Evolutionary conservation across 1,140 invertebrate species (phyloP).

Genomic region (Drosophila triauraria): DNA sequence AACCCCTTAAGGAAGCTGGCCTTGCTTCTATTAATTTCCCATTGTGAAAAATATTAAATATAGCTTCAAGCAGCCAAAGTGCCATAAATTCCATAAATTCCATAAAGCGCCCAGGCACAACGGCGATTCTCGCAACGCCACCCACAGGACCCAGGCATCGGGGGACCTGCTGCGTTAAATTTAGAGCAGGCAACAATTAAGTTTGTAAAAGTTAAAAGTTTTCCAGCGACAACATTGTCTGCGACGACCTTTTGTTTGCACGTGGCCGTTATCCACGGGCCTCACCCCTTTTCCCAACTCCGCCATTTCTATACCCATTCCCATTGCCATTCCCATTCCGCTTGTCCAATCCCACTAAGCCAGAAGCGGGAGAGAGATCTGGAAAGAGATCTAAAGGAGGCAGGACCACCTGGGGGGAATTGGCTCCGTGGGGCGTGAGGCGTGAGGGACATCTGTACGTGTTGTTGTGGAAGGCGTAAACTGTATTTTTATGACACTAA

Average conservation of each 20-base stretch:
- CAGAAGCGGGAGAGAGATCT: background rate
- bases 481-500: slow-evolving; percentile 80
- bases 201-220: slow-evolving; percentile 80
- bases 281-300: background rate
- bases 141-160: background rate
- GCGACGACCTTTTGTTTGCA: slow-evolving; percentile 72
- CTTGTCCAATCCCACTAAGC: slow-evolving; percentile 28
- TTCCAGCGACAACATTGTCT: slow-evolving; percentile 80
- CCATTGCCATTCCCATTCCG: slow-evolving; percentile 13
- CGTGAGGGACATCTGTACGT: slow-evolving; percentile 43
- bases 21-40: slow-evolving; percentile 14
- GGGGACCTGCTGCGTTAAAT: slow-evolving; percentile 49
- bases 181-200: slow-evolving; percentile 74
- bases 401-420: background rate
- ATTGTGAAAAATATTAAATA: slow-evolving; percentile 34
- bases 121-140: slow-evolving; percentile 12
- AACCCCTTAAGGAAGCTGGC: background rate
- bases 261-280: slow-evolving; percentile 44
- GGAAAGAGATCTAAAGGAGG: background rate
- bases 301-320: background rate
- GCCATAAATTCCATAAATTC: slow-evolving; percentile 26
- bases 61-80: slow-evolving; percentile 14
- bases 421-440: slow-evolving; percentile 16
- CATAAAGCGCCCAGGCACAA: slow-evolving; percentile 4
- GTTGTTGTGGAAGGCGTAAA: slow-evolving; percentile 76